phyloP scores from a whole-genome alignment of 2,797 vertebrate genomes.

The Tokudaia tokunoshimensis region DNA sequence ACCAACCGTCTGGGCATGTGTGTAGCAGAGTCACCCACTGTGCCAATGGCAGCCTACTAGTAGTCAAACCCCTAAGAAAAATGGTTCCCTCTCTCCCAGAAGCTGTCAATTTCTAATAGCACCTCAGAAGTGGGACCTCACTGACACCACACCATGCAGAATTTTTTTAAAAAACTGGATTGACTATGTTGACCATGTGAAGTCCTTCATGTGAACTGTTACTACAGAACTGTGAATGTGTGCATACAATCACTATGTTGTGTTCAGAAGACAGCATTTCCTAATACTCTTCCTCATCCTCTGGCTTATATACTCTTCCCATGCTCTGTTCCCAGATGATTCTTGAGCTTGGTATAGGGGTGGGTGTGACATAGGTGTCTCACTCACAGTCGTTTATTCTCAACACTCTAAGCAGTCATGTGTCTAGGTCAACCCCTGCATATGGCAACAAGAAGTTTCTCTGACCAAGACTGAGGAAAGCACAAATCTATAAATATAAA shows the following conservation, averaged over 20 bases:
- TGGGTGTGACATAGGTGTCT: neutral
- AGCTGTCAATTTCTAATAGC: neutral
- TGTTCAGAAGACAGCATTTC: neutral
- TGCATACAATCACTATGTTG: neutral
- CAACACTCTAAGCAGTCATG: neutral
- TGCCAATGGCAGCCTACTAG: neutral
- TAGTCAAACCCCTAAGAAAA: neutral
- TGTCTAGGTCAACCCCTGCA: neutral
- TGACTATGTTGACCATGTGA: neutral
- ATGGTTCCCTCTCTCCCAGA: neutral
- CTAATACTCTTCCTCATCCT: neutral
- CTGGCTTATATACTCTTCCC: neutral
- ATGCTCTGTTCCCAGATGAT: too few relatives aligned
- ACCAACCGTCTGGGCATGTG: neutral
- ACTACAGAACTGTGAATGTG: neutral
- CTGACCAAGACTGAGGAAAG: neutral
- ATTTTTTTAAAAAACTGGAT: neutral
- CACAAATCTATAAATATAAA: neutral
- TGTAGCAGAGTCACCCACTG: neutral
- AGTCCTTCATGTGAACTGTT: too few relatives aligned
- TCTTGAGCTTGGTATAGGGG: neutral
- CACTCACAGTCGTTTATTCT: neutral
- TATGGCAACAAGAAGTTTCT: neutral
- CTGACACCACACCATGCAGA: too few relatives aligned
- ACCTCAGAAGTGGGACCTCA: neutral